Percentiles rank a stretch among this genome's conserved stretches.
Evolutionary conservation across 1,140 invertebrate genomes (phyloP).

Genomic region (Lasioglossum baleicum): DNA sequence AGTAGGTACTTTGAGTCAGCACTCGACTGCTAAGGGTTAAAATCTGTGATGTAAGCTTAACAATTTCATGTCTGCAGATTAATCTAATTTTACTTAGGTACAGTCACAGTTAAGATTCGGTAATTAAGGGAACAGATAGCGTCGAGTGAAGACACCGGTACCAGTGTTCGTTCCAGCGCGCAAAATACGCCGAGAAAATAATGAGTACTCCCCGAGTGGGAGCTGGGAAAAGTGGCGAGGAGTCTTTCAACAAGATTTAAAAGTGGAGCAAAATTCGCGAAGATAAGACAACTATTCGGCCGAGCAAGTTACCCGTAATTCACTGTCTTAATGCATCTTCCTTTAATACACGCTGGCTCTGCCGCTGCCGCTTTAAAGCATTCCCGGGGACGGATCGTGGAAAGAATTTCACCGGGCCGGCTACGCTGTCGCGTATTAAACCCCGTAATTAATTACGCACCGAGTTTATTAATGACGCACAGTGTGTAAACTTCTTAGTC

Average conservation of each 20-base stretch:
- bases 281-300: conserved; percentile 44
- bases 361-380: neutral
- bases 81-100: too few relatives aligned
- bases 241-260: conserved; percentile 47
- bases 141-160: neutral
- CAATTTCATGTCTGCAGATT: too few relatives aligned
- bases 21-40: too few relatives aligned
- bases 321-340: conserved; percentile 40
- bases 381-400: conserved; percentile 7
- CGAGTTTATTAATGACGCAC: conserved; percentile 49
- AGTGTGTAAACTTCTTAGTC: conserved; percentile 34
- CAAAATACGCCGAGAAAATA: conserved; percentile 10
- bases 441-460: conserved; percentile 50
- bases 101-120: too few relatives aligned
- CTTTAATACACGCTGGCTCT: neutral
- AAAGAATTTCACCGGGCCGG: conserved; percentile 25
- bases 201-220: neutral
- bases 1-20: too few relatives aligned
- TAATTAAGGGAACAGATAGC: too few relatives aligned
- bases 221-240: conserved; percentile 21
- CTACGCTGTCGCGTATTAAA: neutral
- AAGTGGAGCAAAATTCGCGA: conserved; percentile 40
- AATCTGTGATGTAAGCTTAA: too few relatives aligned
- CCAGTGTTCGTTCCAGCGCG: too few relatives aligned
- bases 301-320: conserved; percentile 36